These are phyloP conservation scores for Bembecia ichneumoniformis DNA, from an alignment of 2,888 invertebrate species.

Conservation along the genomic window DNA sequence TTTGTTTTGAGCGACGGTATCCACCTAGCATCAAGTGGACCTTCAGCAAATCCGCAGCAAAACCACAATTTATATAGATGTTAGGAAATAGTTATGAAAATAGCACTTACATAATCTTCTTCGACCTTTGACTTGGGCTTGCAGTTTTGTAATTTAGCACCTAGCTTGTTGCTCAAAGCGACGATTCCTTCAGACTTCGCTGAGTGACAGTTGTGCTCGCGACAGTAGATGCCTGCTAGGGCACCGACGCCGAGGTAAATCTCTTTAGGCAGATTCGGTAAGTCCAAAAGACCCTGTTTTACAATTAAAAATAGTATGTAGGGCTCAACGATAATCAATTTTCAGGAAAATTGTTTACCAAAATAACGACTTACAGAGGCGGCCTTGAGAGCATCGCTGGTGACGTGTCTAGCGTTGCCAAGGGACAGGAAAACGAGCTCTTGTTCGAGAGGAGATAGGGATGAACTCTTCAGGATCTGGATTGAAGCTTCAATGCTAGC, in stretches of 20 bases:
- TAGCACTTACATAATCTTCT: constrained; percentile 72
- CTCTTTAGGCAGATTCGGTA: constrained; percentile 74
- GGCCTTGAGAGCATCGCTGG: constrained; percentile 75
- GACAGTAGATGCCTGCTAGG: constrained; percentile 79
- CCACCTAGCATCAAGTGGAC: too few species aligned
- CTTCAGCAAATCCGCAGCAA: too few species aligned
- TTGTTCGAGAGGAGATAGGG: constrained; percentile 71
- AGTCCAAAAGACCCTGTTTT: constrained; percentile 70
- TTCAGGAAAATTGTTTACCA: background rate
- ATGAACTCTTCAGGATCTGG: constrained; percentile 77
- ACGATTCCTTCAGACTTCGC: constrained; percentile 69
- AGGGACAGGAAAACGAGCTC: constrained; percentile 78
- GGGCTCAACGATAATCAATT: background rate
- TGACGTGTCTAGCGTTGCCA: constrained; percentile 77
- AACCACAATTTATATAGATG: background rate
- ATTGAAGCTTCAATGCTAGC: constrained; percentile 79
- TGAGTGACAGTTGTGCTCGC: constrained; percentile 74
- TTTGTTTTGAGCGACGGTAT: too few species aligned
- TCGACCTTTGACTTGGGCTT: constrained; percentile 75
- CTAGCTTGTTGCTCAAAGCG: constrained; percentile 75
- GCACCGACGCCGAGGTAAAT: constrained; percentile 83
- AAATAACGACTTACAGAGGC: constrained; percentile 62
- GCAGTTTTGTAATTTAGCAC: constrained; percentile 77
- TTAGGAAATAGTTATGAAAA: background rate
- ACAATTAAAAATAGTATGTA: background rate